Conservation (phyloP, 2,888 invertebrate genomes). For the Oegoconia quadripuncta region DNA sequence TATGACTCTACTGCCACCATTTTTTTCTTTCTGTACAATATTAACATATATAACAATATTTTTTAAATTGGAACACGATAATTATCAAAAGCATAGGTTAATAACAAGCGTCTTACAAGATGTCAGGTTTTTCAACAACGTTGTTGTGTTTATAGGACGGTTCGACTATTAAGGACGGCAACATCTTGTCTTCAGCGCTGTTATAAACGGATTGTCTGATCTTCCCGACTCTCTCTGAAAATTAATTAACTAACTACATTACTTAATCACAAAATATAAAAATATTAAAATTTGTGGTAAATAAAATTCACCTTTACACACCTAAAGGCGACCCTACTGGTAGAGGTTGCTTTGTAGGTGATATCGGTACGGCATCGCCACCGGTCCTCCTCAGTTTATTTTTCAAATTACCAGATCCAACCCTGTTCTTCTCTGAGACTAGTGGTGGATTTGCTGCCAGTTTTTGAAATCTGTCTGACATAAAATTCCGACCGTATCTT, state of each 20-base stretch:
- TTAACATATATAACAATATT: background rate
- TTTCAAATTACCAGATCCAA: background rate
- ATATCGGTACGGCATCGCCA: conserved; percentile 21
- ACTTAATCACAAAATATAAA: too few relatives aligned
- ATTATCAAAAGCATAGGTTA: background rate
- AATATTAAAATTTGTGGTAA: conserved; percentile 11
- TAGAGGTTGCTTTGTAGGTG: conserved; percentile 27
- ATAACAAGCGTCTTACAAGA: conserved; percentile 31
- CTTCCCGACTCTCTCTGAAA: conserved; percentile 29
- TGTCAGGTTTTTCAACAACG: conserved; percentile 31
- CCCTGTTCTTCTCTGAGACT: conserved; percentile 20
- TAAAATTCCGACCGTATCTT: conserved; percentile 41
- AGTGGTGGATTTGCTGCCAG: conserved; percentile 26
- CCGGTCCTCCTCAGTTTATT: conserved; percentile 13
- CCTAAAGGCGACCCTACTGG: conserved; percentile 46
- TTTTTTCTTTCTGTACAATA: conserved; percentile 40
- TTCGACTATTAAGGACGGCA: conserved; percentile 20
- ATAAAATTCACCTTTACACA: conserved; percentile 69
- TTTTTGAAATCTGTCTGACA: conserved; percentile 43
- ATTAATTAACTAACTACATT: conserved; percentile 7
- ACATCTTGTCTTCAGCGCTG: conserved; percentile 30
- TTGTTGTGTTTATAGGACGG: conserved; percentile 17
- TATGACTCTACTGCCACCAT: conserved; percentile 55
- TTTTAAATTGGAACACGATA: too few relatives aligned
- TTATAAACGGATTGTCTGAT: conserved; percentile 33